Conservation (phyloP, 2,797 vertebrate species). For the Micrastur ruficollis region DNA sequence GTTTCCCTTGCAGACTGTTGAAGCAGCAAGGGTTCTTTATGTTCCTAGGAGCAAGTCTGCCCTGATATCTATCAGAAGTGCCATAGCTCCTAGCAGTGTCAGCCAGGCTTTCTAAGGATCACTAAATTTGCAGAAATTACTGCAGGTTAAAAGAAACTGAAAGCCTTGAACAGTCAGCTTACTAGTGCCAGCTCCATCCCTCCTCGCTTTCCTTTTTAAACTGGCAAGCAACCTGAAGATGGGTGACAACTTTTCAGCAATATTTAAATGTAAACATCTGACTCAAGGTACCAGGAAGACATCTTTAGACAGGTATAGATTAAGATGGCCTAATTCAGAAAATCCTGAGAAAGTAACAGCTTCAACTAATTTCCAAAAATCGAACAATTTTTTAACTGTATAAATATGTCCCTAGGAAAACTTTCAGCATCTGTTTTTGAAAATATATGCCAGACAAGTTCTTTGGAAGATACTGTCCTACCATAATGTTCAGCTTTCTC, state of each 20-base stretch:
- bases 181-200: not conserved
- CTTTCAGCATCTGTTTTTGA: not conserved
- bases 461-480: not conserved
- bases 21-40: not conserved
- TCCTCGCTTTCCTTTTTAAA: not conserved
- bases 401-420: not conserved
- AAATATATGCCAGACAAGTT: not conserved
- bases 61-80: not conserved
- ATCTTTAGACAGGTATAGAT: not conserved
- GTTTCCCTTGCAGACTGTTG: not conserved
- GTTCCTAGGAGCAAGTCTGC: not conserved
- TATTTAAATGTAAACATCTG: not conserved
- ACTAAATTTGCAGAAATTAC: not conserved
- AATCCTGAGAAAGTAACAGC: not conserved
- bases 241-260: not conserved
- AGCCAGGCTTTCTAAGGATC: not conserved
- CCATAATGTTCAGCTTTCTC: not conserved
- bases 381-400: not conserved
- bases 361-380: not conserved
- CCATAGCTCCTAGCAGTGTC: not conserved
- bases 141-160: not conserved
- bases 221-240: not conserved
- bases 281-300: not conserved
- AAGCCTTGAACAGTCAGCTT: not conserved
- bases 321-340: not conserved